phyloP scores from a whole-genome alignment of 2,797 vertebrate genomes.

The Sylvilagus floridanus region DNA sequence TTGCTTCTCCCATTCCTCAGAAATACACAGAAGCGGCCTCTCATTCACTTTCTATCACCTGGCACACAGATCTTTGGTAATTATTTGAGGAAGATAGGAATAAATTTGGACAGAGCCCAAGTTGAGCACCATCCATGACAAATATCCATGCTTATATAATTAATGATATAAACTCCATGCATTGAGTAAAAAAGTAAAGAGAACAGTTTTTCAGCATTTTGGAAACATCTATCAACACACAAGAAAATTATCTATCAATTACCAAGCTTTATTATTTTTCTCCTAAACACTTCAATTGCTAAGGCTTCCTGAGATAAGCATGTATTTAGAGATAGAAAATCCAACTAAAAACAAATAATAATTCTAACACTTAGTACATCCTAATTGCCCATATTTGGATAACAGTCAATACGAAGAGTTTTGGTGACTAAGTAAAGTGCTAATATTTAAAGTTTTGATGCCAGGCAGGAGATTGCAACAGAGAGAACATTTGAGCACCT shows the following conservation, averaged over 20 bases:
- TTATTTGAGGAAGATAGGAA: neutral
- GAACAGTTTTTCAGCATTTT: constrained; percentile 23
- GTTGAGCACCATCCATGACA: neutral
- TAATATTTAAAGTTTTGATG: neutral
- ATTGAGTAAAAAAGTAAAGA: constrained; percentile 29
- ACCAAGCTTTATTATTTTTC: constrained; percentile 2
- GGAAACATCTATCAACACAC: neutral
- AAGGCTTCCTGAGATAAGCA: neutral
- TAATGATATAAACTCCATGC: constrained; percentile 5
- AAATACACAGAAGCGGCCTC: neutral
- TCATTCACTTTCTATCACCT: neutral
- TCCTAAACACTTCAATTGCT: neutral
- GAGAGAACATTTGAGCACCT: neutral
- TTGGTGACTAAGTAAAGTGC: neutral
- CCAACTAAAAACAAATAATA: neutral
- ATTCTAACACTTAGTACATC: neutral
- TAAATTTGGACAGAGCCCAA: neutral
- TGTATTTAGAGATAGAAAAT: constrained; percentile 10
- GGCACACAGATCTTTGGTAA: neutral
- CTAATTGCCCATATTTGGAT: neutral
- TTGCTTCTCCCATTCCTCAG: neutral
- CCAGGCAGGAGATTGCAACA: neutral
- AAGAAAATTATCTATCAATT: neutral
- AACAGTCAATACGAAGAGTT: neutral
- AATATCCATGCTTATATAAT: constrained; percentile 26